Percentiles rank a stretch among this genome's conserved stretches.
Conservation (phyloP, 2,888 invertebrate genomes). For the Selenia dentaria region DNA sequence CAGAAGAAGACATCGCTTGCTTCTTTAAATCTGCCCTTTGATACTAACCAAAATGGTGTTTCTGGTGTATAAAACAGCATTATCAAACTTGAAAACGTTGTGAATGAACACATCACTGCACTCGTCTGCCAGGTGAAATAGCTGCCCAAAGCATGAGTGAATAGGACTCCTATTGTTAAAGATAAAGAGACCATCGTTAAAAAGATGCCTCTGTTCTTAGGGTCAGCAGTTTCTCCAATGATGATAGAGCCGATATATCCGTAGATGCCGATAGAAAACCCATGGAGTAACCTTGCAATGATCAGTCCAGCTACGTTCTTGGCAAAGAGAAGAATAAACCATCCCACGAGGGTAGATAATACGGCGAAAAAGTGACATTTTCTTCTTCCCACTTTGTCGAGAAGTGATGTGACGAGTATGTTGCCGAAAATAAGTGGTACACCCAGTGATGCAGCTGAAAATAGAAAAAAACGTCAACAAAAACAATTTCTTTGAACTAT, state of each 20-base stretch:
- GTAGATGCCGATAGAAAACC: conserved; percentile 82
- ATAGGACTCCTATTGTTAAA: conserved; percentile 85
- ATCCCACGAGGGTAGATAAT: conserved; percentile 81
- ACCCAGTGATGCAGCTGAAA: background rate
- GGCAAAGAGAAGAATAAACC: conserved; percentile 81
- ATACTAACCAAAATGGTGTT: conserved; percentile 87
- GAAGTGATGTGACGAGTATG: conserved; percentile 80
- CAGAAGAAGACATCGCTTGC: conserved; percentile 84
- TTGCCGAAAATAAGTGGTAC: conserved; percentile 80
- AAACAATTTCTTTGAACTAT: too few species aligned
- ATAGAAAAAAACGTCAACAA: too few species aligned
- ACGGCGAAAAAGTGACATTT: conserved; percentile 80
- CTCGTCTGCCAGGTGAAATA: conserved; percentile 84
- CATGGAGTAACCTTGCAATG: conserved; percentile 79
- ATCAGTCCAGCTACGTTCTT: conserved; percentile 71
- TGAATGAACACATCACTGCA: conserved; percentile 78
- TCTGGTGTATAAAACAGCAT: conserved; percentile 82
- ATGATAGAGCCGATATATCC: conserved; percentile 83
- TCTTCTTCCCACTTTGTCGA: conserved; percentile 84
- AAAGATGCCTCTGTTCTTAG: conserved; percentile 85
- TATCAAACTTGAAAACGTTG: conserved; percentile 80
- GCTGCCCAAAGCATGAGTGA: conserved; percentile 86
- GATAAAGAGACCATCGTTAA: conserved; percentile 85
- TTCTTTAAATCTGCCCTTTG: conserved; percentile 81
- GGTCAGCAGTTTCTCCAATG: conserved; percentile 85